Conservation (phyloP, 2,113 vertebrate genomes). For the Delphinus delphis region DNA sequence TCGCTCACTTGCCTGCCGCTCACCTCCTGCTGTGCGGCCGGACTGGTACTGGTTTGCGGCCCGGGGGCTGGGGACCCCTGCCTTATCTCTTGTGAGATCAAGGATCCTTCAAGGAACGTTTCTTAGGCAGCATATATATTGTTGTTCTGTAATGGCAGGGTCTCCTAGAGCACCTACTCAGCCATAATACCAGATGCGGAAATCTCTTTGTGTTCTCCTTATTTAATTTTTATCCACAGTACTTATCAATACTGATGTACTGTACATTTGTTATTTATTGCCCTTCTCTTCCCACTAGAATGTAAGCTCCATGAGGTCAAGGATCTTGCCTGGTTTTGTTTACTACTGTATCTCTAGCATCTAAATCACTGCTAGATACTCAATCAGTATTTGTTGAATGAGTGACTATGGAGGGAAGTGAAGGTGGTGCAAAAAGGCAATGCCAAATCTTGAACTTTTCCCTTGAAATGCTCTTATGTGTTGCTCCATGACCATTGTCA, state of each 20-base stretch:
- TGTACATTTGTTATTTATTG: neutral
- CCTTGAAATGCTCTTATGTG: neutral
- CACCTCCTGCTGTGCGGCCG: no score
- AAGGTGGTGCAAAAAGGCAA: neutral
- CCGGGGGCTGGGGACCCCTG: no score
- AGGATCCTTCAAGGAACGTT: neutral
- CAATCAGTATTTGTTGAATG: neutral
- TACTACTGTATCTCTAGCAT: neutral
- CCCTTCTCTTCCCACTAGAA: neutral
- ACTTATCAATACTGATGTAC: neutral
- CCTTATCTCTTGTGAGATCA: neutral
- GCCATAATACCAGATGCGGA: neutral
- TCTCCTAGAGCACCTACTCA: neutral
- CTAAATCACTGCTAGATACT: neutral
- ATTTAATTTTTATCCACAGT: neutral
- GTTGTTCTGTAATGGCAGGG: neutral
- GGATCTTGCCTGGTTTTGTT: neutral
- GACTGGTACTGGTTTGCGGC: no score
- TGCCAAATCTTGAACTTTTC: neutral
- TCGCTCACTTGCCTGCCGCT: no score
- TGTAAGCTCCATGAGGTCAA: neutral
- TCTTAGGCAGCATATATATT: neutral
- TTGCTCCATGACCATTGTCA: neutral
- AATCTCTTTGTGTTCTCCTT: neutral
- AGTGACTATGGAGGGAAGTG: neutral